These are phyloP conservation scores for Scomber colias DNA, from an alignment of 2,113 vertebrate genomes.

Conservation along the genomic window DNA sequence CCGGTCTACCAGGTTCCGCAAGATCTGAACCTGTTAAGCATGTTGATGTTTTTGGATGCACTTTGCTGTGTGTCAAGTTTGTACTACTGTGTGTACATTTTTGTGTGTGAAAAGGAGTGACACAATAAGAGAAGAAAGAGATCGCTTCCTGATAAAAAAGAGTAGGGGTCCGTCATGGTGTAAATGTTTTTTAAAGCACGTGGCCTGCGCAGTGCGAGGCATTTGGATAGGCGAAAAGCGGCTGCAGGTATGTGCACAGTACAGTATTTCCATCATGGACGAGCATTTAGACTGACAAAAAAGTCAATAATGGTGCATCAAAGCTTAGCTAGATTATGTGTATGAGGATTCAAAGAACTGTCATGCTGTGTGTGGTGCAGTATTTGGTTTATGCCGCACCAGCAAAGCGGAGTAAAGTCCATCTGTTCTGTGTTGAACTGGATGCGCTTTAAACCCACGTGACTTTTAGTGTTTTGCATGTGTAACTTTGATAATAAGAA, in stretches of 20 bases:
- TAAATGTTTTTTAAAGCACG: conserved; percentile 69
- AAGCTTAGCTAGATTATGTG: neutral
- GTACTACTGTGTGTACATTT: conserved; percentile 10
- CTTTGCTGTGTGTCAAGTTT: conserved; percentile 34
- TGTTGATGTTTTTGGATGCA: conserved; percentile 58
- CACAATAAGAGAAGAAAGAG: conserved; percentile 14
- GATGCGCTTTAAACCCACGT: conserved; percentile 40
- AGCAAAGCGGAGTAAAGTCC: neutral
- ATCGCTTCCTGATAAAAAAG: neutral
- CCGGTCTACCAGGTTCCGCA: conserved; percentile 68
- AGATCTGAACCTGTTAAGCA: conserved; percentile 63
- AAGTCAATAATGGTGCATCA: neutral
- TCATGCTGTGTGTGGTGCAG: neutral
- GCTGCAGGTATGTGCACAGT: conserved; percentile 36
- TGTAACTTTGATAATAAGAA: conserved; percentile 31
- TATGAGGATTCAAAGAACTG: neutral
- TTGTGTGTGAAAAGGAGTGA: conserved; percentile 16
- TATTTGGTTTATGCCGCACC: neutral
- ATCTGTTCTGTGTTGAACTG: neutral
- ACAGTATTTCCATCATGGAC: neutral
- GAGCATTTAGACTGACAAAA: neutral
- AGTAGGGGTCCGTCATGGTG: conserved; percentile 30
- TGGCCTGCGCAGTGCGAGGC: conserved; percentile 31
- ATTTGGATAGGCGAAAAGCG: conserved; percentile 15
- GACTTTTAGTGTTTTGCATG: conserved; percentile 17